Conservation (phyloP, 2,797 vertebrate species). For the Platyrinchus mystaceus region DNA sequence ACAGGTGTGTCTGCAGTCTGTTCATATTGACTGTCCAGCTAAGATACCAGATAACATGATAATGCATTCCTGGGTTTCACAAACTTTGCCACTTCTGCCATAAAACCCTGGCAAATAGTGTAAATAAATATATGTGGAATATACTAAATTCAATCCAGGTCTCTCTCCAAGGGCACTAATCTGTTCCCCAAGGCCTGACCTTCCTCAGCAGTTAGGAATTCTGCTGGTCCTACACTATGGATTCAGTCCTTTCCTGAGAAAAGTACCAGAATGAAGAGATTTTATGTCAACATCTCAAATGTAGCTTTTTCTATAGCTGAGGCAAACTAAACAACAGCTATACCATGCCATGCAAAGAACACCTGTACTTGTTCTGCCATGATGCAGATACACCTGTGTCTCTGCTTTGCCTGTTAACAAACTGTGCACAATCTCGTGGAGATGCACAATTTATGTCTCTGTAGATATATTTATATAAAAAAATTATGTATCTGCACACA, state of each 20-base stretch:
- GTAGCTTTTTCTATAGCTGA: not conserved
- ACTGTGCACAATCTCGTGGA: not conserved
- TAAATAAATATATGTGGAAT: constrained; percentile 42
- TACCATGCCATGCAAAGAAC: not conserved
- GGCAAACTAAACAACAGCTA: not conserved
- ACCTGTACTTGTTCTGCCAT: not conserved
- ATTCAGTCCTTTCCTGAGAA: not conserved
- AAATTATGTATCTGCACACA: not conserved
- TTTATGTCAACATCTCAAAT: constrained; percentile 20
- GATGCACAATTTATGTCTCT: not conserved
- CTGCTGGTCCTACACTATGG: not conserved
- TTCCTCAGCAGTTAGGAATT: not conserved
- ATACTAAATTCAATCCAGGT: constrained; percentile 2
- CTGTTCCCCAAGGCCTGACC: constrained; percentile 16
- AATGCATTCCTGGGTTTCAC: constrained; percentile 56
- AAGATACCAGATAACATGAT: constrained; percentile 54
- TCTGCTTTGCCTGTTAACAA: not conserved
- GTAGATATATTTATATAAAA: not conserved
- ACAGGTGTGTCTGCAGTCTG: constrained; percentile 56
- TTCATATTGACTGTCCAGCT: constrained; percentile 55
- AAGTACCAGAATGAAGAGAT: not conserved
- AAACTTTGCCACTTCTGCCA: constrained; percentile 64
- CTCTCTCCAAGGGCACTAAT: constrained; percentile 7
- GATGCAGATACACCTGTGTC: not conserved
- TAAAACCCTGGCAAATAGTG: not conserved